Base-by-base conservation (phyloP, 2,797 vertebrate species). In the Knipowitschia caucasica region DNA sequence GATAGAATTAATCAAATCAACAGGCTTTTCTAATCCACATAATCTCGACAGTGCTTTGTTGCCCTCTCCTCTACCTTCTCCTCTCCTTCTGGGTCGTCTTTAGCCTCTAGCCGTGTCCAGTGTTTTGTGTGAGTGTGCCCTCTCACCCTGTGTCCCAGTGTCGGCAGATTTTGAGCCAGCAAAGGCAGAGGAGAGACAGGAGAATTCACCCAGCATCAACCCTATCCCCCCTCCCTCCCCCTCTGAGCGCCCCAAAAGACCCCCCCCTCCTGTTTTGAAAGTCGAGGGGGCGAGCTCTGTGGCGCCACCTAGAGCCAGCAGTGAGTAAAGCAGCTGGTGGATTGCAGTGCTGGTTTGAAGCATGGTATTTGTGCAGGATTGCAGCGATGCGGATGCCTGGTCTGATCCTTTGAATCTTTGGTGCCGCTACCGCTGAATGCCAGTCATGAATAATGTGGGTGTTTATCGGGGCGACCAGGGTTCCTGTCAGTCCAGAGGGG, bases 291-390 rank as follows among this genome's bases (percentile, higher is more conserved):
- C 38, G 47, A 59, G 60, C 75, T 54, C 83, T 76, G 71, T 64
- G 77, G 70, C 81, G 67, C 63, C 75, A 63, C 46, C 83, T 82
- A 64, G 82, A 70, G 76, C 81, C 72, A 76, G 86, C 82, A 86
- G 91, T 93, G 91, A 93, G 91, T 91, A 88, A 81, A 66, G 55
- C 50, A 62, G 84, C 76, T 71, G 74, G 79, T 81, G 77, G 75
- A 78, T 75, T 87, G 84, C 81, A 77, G 78, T 88, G 83, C 83
- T 80, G 77, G 66, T 79, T 85, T 88, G 86, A 72, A 73, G 86
- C 86, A 86, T 86, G 86, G 75, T 80, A 63, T 46, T 40, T 73
- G 76, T 85, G 35, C 60, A 67, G 82, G 78, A 83, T 81, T 84
- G 83, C 77, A 34, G 67, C 67, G 71, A 62, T 68, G 82, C 75